phyloP scores from a whole-genome alignment of 2,113 vertebrate species.

The Ondatra zibethicus region DNA sequence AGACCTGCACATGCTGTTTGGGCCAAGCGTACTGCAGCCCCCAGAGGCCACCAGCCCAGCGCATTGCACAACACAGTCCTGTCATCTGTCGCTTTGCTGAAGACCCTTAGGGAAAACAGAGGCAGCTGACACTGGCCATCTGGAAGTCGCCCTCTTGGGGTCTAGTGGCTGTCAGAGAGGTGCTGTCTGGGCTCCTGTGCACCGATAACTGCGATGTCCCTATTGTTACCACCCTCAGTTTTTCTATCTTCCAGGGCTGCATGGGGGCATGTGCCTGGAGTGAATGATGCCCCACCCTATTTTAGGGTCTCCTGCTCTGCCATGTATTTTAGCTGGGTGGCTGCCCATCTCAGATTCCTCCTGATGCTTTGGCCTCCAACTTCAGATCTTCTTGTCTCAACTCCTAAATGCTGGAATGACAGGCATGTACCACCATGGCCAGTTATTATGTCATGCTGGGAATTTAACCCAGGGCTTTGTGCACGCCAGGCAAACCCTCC shows the following conservation, averaged over 20 bases:
- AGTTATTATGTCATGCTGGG: background rate
- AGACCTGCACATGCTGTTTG: conserved; percentile 70
- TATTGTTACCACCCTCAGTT: background rate
- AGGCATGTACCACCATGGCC: background rate
- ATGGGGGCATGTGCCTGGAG: fast-evolving
- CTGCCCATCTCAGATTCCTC: background rate
- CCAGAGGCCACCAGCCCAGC: conserved; percentile 53
- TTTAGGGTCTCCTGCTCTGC: too few species aligned
- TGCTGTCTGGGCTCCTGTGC: background rate
- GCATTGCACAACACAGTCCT: conserved; percentile 74
- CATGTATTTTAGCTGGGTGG: background rate
- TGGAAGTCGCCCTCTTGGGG: background rate
- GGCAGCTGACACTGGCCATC: conserved; percentile 72
- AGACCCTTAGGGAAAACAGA: conserved; percentile 76
- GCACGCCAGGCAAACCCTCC: background rate
- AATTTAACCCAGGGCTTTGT: background rate
- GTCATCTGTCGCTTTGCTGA: conserved; percentile 74
- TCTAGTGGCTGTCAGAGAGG: fast-evolving
- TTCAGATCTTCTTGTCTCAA: background rate
- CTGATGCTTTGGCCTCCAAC: background rate
- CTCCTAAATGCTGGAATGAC: background rate
- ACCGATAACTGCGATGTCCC: fast-evolving
- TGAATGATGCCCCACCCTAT: fast-evolving
- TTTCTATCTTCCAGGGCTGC: background rate
- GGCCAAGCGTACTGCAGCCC: background rate